phyloP scores from a whole-genome alignment of 2,888 invertebrate genomes.

The Rhorus exstirpatorius region DNA sequence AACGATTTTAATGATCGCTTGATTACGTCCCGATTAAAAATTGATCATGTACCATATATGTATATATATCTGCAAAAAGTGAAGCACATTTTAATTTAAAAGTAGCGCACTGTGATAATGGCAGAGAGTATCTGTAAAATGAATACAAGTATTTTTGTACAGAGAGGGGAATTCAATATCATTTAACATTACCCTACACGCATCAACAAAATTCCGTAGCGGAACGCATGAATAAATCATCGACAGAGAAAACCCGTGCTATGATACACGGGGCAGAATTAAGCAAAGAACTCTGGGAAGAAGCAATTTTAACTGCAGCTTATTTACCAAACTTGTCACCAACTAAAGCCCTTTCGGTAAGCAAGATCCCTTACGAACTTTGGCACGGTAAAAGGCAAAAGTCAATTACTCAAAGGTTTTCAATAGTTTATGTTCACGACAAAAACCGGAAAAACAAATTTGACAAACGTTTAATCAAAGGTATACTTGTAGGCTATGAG shows the following conservation, averaged over 20 bases:
- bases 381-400: conserved; percentile 60
- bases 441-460: conserved; percentile 60
- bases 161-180: conserved; percentile 3
- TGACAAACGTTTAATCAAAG: conserved; percentile 58
- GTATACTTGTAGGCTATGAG: conserved; percentile 64
- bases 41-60: too few species aligned
- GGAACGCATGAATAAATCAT: conserved; percentile 21
- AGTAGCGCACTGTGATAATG: not conserved
- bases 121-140: not conserved
- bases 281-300: not conserved
- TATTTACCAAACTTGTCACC: conserved; percentile 65
- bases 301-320: conserved; percentile 19
- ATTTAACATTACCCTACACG: conserved; percentile 24
- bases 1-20: too few species aligned
- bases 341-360: conserved; percentile 29
- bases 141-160: not conserved
- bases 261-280: conserved; percentile 16
- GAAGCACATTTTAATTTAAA: not conserved
- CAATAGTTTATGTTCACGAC: conserved; percentile 51
- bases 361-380: conserved; percentile 57
- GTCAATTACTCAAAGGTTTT: too few species aligned
- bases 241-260: conserved; percentile 25
- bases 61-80: conserved; percentile 9
- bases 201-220: conserved; percentile 34
- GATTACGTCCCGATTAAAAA: too few species aligned